Evolutionary conservation across 1,140 invertebrate species (phyloP).

Genomic region (Theocolax elegans): DNA sequence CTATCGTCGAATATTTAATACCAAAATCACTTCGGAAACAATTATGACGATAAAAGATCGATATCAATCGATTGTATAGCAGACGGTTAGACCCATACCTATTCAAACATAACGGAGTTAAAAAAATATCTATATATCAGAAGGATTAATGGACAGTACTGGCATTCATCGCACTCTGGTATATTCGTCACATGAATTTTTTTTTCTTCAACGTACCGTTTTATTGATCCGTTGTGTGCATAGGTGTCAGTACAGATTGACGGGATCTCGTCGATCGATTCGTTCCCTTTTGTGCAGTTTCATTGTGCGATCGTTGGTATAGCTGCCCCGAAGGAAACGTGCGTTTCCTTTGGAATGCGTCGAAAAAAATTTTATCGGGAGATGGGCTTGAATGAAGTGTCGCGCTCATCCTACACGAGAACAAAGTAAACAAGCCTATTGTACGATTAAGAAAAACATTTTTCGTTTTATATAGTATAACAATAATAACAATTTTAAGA

Average conservation of each 20-base stretch:
- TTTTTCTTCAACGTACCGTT: background rate
- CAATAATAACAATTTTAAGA: no score
- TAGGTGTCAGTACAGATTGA: background rate
- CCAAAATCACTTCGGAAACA: no score
- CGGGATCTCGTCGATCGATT: background rate
- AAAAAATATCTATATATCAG: background rate
- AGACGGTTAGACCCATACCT: background rate
- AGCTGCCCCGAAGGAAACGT: background rate
- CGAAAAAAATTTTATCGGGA: background rate
- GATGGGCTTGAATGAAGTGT: background rate
- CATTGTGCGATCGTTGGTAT: no score
- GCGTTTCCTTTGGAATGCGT: background rate
- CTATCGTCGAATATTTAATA: no score
- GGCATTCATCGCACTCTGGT: conserved; percentile 12
- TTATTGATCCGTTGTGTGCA: background rate
- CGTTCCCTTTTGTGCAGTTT: background rate
- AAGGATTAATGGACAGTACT: background rate
- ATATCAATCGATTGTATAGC: conserved; percentile 3
- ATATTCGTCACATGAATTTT: background rate
- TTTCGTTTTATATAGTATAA: no score
- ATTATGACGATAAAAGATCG: no score
- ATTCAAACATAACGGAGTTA: conserved; percentile 20
- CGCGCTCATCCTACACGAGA: no score
- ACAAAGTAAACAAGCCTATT: no score
- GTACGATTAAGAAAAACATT: no score